Evolutionary conservation across 1,140 invertebrate genomes (phyloP).

Genomic region (Lasioglossum albipes): DNA sequence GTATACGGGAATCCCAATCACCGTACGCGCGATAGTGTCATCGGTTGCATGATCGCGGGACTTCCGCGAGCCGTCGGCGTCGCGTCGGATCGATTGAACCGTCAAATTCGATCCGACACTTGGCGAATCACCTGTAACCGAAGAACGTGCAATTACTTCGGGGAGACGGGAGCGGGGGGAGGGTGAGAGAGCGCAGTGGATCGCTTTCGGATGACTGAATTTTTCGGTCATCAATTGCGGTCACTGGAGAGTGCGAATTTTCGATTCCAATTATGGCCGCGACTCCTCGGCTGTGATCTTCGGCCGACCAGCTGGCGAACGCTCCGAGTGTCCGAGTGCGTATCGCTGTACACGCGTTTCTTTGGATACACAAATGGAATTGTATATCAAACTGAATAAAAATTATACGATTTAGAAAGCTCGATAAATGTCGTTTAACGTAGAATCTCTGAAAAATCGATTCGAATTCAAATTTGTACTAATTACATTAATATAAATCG

Average conservation of each 20-base stretch:
- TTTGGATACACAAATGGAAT: no score
- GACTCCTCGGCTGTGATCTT: background rate
- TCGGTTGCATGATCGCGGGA: background rate
- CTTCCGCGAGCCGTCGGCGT: constrained; percentile 1
- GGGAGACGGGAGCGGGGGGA: background rate
- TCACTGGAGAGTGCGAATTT: constrained; percentile 19
- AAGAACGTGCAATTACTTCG: constrained; percentile 37
- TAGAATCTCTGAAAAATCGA: no score
- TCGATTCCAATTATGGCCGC: constrained; percentile 19
- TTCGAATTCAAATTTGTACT: no score
- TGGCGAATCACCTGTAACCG: constrained; percentile 23
- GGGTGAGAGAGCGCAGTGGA: background rate
- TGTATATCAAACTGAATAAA: no score
- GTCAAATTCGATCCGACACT: constrained; percentile 39
- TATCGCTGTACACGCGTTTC: no score
- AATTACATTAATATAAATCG: no score
- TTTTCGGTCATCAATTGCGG: constrained; percentile 36
- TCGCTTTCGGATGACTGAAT: constrained; percentile 29
- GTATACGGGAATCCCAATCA: background rate
- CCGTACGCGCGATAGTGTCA: background rate
- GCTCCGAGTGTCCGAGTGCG: no score
- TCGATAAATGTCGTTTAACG: no score
- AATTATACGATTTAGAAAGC: no score
- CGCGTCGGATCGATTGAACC: constrained; percentile 19
- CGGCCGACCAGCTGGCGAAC: no score